Evolutionary conservation across 1,140 invertebrate genomes (phyloP).

Genomic region (Radopholus similis): DNA sequence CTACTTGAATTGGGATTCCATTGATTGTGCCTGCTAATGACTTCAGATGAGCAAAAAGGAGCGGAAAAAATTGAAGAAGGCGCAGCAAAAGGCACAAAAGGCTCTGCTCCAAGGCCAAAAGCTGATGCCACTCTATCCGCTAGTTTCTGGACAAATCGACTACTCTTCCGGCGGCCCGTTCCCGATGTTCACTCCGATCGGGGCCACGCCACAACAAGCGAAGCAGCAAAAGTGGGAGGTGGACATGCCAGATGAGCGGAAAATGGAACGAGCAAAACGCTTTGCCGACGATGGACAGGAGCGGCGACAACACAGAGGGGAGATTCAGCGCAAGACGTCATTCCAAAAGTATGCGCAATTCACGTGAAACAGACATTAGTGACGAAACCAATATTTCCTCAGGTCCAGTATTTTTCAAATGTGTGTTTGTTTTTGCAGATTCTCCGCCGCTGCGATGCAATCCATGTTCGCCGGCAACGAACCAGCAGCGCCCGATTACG

Average conservation of each 20-base stretch:
- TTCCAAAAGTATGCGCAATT: no score
- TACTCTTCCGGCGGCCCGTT: not conserved
- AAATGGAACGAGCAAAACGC: slow-evolving; percentile 27
- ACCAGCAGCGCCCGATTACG: not conserved
- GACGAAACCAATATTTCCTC: no score
- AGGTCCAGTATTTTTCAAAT: no score
- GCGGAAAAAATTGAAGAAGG: slow-evolving; percentile 30
- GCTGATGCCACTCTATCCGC: no score
- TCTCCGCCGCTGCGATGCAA: not conserved
- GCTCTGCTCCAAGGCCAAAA: no score
- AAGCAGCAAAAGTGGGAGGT: slow-evolving; percentile 13
- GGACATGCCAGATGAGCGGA: slow-evolving; percentile 19
- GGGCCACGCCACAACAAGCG: not conserved
- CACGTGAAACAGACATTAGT: no score
- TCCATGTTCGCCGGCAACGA: not conserved
- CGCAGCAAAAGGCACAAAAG: slow-evolving; percentile 31
- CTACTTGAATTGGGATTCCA: no score
- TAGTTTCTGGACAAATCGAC: no score
- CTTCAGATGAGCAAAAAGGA: slow-evolving; percentile 27
- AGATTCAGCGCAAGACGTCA: not conserved
- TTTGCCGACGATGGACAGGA: slow-evolving; percentile 27
- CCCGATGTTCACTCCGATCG: slow-evolving; percentile 6
- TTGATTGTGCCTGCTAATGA: not conserved
- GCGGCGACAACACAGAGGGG: no score
- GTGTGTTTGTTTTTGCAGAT: not conserved